A percentile compares a stretch with the other conserved stretches of the same genome.
Evolutionary conservation across 2,888 invertebrate genomes (phyloP).

Genomic region (Catocala fraxini): DNA sequence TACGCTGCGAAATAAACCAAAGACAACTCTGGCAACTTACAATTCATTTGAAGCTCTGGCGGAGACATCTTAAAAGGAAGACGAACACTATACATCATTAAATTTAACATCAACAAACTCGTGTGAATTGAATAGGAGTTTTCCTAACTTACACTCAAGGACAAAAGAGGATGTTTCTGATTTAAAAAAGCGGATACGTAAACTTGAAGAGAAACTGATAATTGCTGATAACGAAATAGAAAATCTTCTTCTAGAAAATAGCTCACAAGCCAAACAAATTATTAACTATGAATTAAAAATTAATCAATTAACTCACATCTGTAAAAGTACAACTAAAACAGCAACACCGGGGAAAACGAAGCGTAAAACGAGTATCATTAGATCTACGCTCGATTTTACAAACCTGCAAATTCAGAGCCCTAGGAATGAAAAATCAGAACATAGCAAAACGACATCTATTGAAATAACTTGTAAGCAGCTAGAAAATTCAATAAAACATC

Average conservation of each 20-base stretch:
- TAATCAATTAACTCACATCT: background rate
- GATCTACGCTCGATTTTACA: too few relatives aligned
- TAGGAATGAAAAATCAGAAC: too few relatives aligned
- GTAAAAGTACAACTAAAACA: background rate
- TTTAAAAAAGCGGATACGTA: background rate
- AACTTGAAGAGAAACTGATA: background rate
- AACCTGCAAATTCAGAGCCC: too few relatives aligned
- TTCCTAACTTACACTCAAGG: background rate
- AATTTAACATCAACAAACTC: background rate
- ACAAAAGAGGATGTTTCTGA: background rate
- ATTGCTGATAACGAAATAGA: background rate
- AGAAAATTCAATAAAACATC: too few relatives aligned
- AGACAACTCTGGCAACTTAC: background rate
- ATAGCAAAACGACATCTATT: too few relatives aligned
- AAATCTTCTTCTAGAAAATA: background rate
- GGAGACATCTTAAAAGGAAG: background rate
- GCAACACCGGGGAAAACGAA: too few relatives aligned
- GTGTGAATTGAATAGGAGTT: background rate
- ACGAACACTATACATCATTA: background rate
- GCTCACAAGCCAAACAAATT: slow-evolving; percentile 1
- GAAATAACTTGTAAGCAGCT: too few relatives aligned
- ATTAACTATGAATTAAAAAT: slow-evolving; percentile 4
- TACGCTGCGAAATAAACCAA: background rate
- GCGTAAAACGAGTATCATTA: too few relatives aligned
- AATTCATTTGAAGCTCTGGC: background rate